Evolutionary conservation across 2,113 vertebrate species (phyloP).

Genomic region (Vanacampus margaritifer): DNA sequence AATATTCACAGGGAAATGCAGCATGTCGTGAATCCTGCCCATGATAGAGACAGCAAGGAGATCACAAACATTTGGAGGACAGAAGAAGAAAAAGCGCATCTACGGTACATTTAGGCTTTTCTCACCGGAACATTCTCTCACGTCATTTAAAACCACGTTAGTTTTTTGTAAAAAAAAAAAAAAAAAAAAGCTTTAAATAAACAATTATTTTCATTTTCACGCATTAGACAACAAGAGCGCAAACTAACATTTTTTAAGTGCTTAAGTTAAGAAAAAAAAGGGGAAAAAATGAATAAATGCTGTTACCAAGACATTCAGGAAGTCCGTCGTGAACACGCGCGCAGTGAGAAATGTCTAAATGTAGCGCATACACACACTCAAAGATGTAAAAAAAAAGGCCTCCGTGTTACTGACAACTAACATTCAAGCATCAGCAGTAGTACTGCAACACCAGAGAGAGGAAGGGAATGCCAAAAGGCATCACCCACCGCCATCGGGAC

Average conservation of each 20-base stretch:
- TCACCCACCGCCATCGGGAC: not conserved
- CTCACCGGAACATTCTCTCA: not conserved
- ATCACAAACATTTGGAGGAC: conserved; percentile 46
- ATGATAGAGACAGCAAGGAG: conserved; percentile 20
- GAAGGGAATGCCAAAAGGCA: not conserved
- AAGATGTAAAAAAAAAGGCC: conserved; percentile 54
- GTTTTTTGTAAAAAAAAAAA: not conserved
- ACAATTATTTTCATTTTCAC: not conserved
- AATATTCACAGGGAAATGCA: conserved; percentile 56
- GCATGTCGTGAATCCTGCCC: conserved; percentile 40
- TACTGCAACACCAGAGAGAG: not conserved
- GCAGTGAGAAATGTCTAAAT: conserved; percentile 16
- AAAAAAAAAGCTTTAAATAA: not conserved
- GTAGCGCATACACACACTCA: not conserved
- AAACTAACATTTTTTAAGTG: not conserved
- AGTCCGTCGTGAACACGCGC: not conserved
- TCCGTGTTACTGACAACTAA: conserved; percentile 52
- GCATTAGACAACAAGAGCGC: not conserved
- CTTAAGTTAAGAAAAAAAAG: not conserved
- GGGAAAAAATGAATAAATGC: not conserved
- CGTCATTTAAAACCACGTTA: not conserved
- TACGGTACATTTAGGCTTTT: conserved; percentile 12
- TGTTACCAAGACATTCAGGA: not conserved
- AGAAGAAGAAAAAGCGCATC: conserved; percentile 13
- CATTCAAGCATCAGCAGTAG: conserved; percentile 2